Evolutionary conservation across 2,888 invertebrate species (phyloP), one percentile per base, ranked within the genome.

Genomic region (Heteromurus nitidus): DNA sequence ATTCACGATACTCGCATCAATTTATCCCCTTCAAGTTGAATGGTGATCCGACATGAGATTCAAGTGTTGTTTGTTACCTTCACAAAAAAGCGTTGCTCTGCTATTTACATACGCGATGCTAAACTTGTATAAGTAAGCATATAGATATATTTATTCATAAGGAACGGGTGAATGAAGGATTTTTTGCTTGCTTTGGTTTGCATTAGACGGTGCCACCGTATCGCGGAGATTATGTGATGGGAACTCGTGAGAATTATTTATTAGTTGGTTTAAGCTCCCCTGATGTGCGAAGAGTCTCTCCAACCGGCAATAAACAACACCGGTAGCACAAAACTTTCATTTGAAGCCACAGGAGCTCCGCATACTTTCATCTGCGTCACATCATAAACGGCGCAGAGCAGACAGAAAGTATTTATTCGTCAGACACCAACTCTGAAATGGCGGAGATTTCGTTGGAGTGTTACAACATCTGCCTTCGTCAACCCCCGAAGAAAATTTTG

Each of bases 301-400:
- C 70, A 70, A 70, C 79, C 30, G 64, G 64, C 79, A 64, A 79
- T 79, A 79, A 79, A 79, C 79, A 79, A 79, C 79, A 79, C 79
- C 79, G 70, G 79, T 79, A 79, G 79, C 79, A 64, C 70, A 79
- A 79, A 79, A 79, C 79, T 79, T 79, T 79, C 79, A 79, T 79
- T 79, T 79, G 64, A 36, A 79, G 64, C 79, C 79, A 79, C 79
- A 79, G 79, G 79, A 79, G 79, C 67, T 60, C 69, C 70, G 55
- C 79, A 79, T 79, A 79, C 67, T 79, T 79, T 79, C 79, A 64
- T 79, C 64, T 79, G 65, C 53, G 65, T 79, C 70, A 62, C 50
- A 50, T 79, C 70, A 53, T 79, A 79, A 79, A 79, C 68, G 79
- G 70, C 79, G 65, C 55, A 55, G 70, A 70, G 70, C 69, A 77